phyloP scores from a whole-genome alignment of 2,113 vertebrate species.

The Oryzias celebensis region DNA sequence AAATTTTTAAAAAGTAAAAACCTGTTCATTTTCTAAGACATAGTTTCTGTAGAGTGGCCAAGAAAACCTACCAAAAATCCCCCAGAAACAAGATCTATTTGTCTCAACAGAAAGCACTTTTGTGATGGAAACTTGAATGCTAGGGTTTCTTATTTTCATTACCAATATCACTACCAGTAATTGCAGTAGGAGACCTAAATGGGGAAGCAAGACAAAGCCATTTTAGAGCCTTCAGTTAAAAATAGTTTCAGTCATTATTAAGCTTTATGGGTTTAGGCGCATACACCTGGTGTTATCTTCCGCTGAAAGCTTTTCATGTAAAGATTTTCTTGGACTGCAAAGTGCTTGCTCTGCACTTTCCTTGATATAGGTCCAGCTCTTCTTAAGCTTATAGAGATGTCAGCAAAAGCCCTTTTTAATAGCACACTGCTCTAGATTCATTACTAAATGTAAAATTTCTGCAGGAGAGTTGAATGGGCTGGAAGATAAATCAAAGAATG shows the following conservation, averaged over 20 bases:
- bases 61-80: too few species aligned
- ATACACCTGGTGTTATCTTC: conserved; percentile 66
- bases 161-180: too few species aligned
- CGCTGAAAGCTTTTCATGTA: conserved; percentile 55
- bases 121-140: neutral
- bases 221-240: conserved; percentile 20
- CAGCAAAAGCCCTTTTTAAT: conserved; percentile 70
- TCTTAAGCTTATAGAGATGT: conserved; percentile 70
- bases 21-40: too few species aligned
- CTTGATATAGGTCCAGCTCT: conserved; percentile 74
- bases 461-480: conserved; percentile 52
- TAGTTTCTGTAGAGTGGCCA: too few species aligned
- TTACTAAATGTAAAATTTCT: conserved; percentile 73
- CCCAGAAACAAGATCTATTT: too few species aligned
- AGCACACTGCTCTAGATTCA: conserved; percentile 70
- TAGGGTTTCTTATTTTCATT: neutral
- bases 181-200: too few species aligned
- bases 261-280: conserved; percentile 54
- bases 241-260: conserved; percentile 40
- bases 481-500: conserved; percentile 51
- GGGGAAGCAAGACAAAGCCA: neutral
- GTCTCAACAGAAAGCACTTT: too few species aligned
- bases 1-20: too few species aligned
- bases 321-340: conserved; percentile 66
- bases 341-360: conserved; percentile 69